Percentiles rank a stretch among this genome's conserved stretches.
Evolutionary conservation across 1,140 invertebrate species (phyloP).

Genomic region (Diabrotica undecimpunctata): DNA sequence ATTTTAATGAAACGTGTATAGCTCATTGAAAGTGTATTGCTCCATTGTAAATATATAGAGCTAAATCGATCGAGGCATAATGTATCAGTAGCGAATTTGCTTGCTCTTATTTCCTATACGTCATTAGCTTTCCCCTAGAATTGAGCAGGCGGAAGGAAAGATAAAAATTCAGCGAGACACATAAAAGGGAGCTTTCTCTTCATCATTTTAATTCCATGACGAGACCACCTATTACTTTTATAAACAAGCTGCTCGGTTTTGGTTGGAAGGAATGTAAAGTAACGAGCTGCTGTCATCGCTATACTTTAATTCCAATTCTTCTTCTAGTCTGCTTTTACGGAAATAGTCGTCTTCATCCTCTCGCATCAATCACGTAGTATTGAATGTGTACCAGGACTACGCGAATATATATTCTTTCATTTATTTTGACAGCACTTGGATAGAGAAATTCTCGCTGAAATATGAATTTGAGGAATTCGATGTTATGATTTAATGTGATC

Average conservation of each 20-base stretch:
- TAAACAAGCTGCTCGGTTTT: slow-evolving; percentile 21
- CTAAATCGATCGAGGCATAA: background rate
- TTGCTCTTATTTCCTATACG: background rate
- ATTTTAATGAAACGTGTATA: slow-evolving; percentile 3
- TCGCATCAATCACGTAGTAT: slow-evolving; percentile 25
- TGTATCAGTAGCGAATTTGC: background rate
- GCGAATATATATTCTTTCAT: background rate
- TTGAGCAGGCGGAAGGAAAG: background rate
- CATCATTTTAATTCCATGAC: slow-evolving; percentile 26
- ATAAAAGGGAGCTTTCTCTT: slow-evolving; percentile 27
- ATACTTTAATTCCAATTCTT: slow-evolving; percentile 24
- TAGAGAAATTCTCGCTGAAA: background rate
- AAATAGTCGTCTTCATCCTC: slow-evolving; percentile 20
- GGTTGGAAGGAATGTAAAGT: slow-evolving; percentile 21
- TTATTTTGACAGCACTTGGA: background rate
- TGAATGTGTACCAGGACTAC: slow-evolving; percentile 7
- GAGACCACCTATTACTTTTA: slow-evolving; percentile 22
- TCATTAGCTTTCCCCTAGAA: background rate
- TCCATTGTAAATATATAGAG: background rate
- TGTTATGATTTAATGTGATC: no score
- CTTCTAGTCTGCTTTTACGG: slow-evolving; percentile 18
- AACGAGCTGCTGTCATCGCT: slow-evolving; percentile 25
- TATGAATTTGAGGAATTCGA: background rate
- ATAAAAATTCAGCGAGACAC: slow-evolving; percentile 10
- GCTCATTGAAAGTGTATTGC: background rate